Conservation (phyloP, 2,797 vertebrate species). For the Hippocampus kuda region DNA sequence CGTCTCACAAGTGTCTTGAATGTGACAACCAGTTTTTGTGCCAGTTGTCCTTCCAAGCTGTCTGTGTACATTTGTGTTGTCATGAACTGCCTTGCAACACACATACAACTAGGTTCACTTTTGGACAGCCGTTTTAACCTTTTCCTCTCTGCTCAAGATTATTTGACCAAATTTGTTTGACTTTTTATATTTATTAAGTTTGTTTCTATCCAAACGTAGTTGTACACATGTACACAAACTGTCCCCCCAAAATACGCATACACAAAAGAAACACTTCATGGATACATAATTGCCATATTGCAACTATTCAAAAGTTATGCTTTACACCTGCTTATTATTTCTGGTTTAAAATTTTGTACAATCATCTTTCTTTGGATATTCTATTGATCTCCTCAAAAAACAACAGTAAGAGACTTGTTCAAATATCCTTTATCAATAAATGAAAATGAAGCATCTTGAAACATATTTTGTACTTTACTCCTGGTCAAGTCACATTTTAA, state of each 20-base stretch:
- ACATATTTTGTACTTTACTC: slow-evolving; percentile 3
- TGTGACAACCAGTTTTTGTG: slow-evolving; percentile 29
- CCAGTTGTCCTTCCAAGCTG: slow-evolving; percentile 35
- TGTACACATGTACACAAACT: slow-evolving; percentile 1
- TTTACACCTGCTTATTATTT: not conserved
- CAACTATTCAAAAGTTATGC: slow-evolving; percentile 10
- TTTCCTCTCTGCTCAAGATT: slow-evolving; percentile 17
- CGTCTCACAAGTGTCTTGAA: not conserved
- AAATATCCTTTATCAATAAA: slow-evolving; percentile 55
- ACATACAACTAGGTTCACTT: slow-evolving; percentile 22
- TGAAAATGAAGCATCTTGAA: slow-evolving; percentile 40
- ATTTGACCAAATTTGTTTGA: slow-evolving; percentile 56
- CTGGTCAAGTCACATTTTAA: not conserved
- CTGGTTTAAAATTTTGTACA: slow-evolving; percentile 48
- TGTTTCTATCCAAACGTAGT: slow-evolving; percentile 28
- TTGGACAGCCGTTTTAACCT: slow-evolving; percentile 22
- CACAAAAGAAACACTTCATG: not conserved
- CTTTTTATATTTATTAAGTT: slow-evolving; percentile 71
- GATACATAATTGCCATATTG: slow-evolving; percentile 9
- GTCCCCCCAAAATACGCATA: not conserved
- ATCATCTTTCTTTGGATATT: slow-evolving; percentile 28
- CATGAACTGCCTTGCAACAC: slow-evolving; percentile 48
- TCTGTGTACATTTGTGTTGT: slow-evolving; percentile 46
- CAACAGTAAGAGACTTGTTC: slow-evolving; percentile 38
- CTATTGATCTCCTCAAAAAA: slow-evolving; percentile 31